Base-by-base conservation (phyloP, 2,888 invertebrate genomes). In the Ennomos fuscantarius region DNA sequence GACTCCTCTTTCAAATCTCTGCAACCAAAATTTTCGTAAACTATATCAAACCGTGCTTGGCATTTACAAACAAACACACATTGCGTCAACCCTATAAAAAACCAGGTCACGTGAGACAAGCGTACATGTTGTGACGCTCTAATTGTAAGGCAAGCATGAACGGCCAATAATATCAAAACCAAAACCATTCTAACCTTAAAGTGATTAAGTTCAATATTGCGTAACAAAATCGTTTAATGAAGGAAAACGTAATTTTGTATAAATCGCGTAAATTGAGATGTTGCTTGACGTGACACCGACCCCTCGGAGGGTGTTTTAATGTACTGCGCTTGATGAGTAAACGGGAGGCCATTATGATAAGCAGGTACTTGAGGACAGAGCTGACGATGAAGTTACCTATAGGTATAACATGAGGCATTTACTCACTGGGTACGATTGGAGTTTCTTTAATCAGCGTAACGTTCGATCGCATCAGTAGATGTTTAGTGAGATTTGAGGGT, bases 221-320 rank as follows among this genome's bases (percentile, higher is more conserved):
- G 48, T 51, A 35, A 35, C 51, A 45, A 39, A 47, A 48, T 37
- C 3, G 39, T 24, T 46, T 49, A 60, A 56, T 47, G 55, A 65
- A 55, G 46, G 44, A 50, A 60, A 57, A 66, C 54, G 52, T 60
- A 66, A 67, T 57, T 69, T 72, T 60, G 65, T 60, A 65, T 68
- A 70, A 72, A 70, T 69, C 65, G 68, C 46, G 66, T 65, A 70
- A 75, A 75, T 75, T 69, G 73, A 69, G 71, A 72, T 70, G 70
- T 70, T 65, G 53, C 54, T 58, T 62, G 63, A 66, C 51, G 53
- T 57, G 56, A 58, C 62, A 47, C 49, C 63, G 49, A 57, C 60
- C 62, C 62, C 62, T 50, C 58, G 48, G 44, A 58, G 55, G 51
- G 64, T 65, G 65, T 65, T 69, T 66, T 45, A 69, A 63, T 65